Evolutionary conservation across 2,888 invertebrate genomes (phyloP), one percentile per base, ranked within the genome.

Genomic region (Auanema freiburgensis): DNA sequence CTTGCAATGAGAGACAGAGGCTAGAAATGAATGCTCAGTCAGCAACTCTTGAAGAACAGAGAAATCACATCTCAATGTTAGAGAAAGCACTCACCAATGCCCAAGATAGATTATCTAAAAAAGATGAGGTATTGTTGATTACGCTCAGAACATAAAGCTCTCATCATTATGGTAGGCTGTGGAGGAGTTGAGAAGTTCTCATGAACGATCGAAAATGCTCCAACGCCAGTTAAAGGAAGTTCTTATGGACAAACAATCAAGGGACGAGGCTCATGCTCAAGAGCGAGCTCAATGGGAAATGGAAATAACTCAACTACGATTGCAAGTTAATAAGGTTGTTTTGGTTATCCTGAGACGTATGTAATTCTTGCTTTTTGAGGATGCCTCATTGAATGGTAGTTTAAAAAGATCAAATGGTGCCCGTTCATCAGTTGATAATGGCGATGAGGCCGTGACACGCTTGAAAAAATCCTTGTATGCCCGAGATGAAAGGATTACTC

Each of bases 31-130:
- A 91, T 16, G 92, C 93, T 0, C 92, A 93, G 84, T 88, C 91
- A 77, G 91, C 91, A 16, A 93, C 93, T 14, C 85, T 93, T 66
- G 91, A 92, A 84, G 93, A 94, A 83, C 93, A 93, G 84, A 88
- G 93, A 68, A 92, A 91, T 25, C 93, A 93, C 85, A 93, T 93
- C 83, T 92, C 92, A 80, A 92, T 94, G 78, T 87, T 94, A 58
- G 93, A 94, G 84, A 92, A 91, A 24, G 93, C 93, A 60, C 88
- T 94, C 69, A 91, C 91, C 60, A 93, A 92, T 85, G 92, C 93
- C 6, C 93, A 93, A 85, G 89, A 90, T 64, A 92, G 92, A 85
- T 91, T 93, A 51, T 90, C 92, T 57, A 72, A 71, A 51, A 66
- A 68, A 16, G 74, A 76, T 43, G 68, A 68, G 68, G 76, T 76